Percentiles rank a stretch among this genome's conserved stretches.
Conservation (phyloP, 2,113 vertebrate genomes). For the Callithrix jacchus region DNA sequence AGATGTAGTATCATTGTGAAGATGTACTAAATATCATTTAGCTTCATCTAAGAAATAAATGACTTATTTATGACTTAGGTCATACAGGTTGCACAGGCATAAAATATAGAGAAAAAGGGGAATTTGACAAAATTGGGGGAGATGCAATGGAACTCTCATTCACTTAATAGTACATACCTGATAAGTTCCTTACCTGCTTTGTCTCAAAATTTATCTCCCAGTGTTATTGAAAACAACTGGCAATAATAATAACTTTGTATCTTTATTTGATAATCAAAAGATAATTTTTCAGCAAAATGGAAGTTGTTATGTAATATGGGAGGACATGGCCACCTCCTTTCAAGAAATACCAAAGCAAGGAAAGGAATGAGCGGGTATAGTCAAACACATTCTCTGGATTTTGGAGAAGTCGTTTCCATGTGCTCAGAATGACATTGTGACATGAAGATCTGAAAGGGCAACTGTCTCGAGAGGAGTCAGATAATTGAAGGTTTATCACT, state of each 20-base stretch:
- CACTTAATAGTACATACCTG: not conserved
- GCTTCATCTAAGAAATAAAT: not conserved
- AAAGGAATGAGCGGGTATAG: not conserved
- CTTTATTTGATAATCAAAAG: not conserved
- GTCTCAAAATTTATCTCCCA: constrained; percentile 1
- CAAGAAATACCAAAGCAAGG: not conserved
- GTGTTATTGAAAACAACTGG: not conserved
- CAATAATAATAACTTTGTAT: not conserved
- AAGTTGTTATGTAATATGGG: not conserved
- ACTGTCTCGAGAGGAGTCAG: not conserved
- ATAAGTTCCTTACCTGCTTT: constrained; percentile 12
- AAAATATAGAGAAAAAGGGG: not conserved
- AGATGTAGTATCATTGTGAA: not conserved
- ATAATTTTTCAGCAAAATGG: not conserved
- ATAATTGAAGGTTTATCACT: not conserved
- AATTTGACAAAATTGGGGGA: not conserved
- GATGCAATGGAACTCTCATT: not conserved
- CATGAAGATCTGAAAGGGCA: not conserved
- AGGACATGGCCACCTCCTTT: not conserved
- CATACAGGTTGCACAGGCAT: not conserved
- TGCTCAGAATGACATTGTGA: not conserved
- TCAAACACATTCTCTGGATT: not conserved
- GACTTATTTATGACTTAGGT: constrained; percentile 10
- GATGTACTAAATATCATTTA: not conserved
- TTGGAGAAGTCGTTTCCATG: not conserved